Percentiles rank a stretch among this genome's conserved stretches.
Conservation (phyloP, 2,113 vertebrate genomes). For the Aegotheles bennettii region DNA sequence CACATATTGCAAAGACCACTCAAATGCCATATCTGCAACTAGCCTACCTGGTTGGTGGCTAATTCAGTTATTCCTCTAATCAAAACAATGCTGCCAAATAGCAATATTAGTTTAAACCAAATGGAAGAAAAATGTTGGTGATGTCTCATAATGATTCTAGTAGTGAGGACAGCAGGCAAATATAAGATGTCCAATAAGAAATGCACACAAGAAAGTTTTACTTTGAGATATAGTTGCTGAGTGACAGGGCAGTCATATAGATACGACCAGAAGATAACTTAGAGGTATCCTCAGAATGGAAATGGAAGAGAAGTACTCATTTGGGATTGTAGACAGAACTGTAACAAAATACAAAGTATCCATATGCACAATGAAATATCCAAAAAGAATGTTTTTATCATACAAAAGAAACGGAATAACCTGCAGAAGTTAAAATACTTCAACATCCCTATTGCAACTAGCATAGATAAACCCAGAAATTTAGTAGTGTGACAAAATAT, state of each 20-base stretch:
- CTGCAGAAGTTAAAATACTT: background rate
- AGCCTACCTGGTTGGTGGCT: background rate
- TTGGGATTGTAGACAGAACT: background rate
- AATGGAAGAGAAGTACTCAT: background rate
- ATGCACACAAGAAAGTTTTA: background rate
- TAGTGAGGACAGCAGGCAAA: background rate
- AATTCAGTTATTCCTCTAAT: background rate
- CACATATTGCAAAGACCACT: background rate
- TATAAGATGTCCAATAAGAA: background rate
- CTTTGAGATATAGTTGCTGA: background rate
- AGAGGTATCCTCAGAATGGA: background rate
- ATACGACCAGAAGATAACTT: background rate
- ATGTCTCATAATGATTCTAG: background rate
- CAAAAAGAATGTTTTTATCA: background rate
- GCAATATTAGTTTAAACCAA: background rate
- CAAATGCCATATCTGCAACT: background rate
- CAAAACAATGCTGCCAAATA: background rate
- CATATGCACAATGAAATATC: background rate
- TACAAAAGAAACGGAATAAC: background rate
- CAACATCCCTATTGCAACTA: background rate
- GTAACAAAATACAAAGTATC: background rate
- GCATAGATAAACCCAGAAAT: background rate
- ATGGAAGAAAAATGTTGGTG: background rate
- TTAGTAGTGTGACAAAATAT: background rate
- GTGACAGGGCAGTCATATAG: background rate